Evolutionary conservation across 2,888 invertebrate genomes (phyloP).

Genomic region (Steinernema carpocapsae): DNA sequence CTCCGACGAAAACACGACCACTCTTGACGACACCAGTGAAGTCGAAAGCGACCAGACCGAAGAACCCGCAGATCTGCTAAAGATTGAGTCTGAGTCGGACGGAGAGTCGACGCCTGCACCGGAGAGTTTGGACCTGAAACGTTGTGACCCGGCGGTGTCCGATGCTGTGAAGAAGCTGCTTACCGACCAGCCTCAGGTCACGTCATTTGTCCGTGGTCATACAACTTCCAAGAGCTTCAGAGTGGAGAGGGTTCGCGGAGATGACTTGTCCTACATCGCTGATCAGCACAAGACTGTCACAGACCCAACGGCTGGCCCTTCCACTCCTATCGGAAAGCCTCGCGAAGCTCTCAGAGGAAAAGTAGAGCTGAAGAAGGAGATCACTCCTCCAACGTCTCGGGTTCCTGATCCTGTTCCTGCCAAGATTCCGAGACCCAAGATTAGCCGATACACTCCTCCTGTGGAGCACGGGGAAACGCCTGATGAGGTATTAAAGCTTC

Average conservation of each 20-base stretch:
- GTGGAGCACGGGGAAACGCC: constrained; percentile 44
- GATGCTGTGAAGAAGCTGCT: constrained; percentile 66
- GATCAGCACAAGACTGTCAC: constrained; percentile 51
- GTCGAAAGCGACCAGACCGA: constrained; percentile 11
- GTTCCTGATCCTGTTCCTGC: constrained; percentile 65
- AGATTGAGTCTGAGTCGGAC: constrained; percentile 13
- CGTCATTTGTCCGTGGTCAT: constrained; percentile 41
- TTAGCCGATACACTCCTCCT: constrained; percentile 52
- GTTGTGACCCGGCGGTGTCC: constrained; percentile 50
- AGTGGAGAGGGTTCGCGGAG: constrained; percentile 48
- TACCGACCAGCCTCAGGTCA: constrained; percentile 56
- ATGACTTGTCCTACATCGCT: constrained; percentile 63
- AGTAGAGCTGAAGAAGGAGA: constrained; percentile 61
- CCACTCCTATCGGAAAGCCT: constrained; percentile 40
- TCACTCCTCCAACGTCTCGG: constrained; percentile 37
- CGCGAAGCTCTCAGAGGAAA: constrained; percentile 60
- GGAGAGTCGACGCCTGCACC: constrained; percentile 5
- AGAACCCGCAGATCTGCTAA: not conserved
- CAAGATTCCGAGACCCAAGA: constrained; percentile 67
- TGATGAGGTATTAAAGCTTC: constrained; percentile 45
- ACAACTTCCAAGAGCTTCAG: constrained; percentile 48
- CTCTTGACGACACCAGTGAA: constrained; percentile 3
- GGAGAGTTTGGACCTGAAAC: constrained; percentile 40
- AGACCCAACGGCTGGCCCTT: constrained; percentile 40
- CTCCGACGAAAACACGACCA: constrained; percentile 34